Evolutionary conservation across 2,797 vertebrate species (phyloP).

Genomic region (Microctenopoma stevenorrisi): DNA sequence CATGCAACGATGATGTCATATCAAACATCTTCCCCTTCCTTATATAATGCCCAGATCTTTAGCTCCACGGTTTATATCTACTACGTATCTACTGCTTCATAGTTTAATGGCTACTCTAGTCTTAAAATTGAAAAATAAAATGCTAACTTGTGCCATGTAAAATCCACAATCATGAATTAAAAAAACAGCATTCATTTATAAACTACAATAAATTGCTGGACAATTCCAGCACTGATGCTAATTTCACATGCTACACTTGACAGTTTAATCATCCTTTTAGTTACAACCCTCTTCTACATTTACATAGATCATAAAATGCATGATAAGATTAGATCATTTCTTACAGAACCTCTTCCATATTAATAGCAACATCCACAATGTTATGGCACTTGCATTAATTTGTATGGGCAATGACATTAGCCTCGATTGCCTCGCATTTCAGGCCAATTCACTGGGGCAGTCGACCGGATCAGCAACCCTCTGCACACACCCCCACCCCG

Average conservation of each 20-base stretch:
- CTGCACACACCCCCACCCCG: slow-evolving; percentile 14
- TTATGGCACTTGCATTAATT: slow-evolving; percentile 75
- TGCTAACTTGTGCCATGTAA: background rate
- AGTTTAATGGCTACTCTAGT: background rate
- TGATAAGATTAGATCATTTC: slow-evolving; percentile 66
- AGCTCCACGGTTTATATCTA: background rate
- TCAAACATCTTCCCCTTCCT: background rate
- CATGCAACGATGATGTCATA: background rate
- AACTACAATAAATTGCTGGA: background rate
- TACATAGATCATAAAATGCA: slow-evolving; percentile 71
- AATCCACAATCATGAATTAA: background rate
- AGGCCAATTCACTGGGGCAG: slow-evolving; percentile 65
- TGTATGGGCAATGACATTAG: slow-evolving; percentile 78
- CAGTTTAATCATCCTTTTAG: slow-evolving; percentile 73
- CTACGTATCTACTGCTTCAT: no score
- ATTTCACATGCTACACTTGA: slow-evolving; percentile 53
- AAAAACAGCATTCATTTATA: slow-evolving; percentile 4
- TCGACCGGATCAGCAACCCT: slow-evolving; percentile 51
- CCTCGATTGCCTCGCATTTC: slow-evolving; percentile 67
- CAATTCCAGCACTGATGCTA: slow-evolving; percentile 31
- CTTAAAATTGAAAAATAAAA: slow-evolving; percentile 3
- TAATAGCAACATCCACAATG: slow-evolving; percentile 59
- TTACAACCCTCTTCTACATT: slow-evolving; percentile 61
- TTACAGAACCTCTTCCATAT: slow-evolving; percentile 55
- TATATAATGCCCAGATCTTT: background rate